phyloP scores from a whole-genome alignment of 2,888 invertebrate species.

The Apamea anceps region DNA sequence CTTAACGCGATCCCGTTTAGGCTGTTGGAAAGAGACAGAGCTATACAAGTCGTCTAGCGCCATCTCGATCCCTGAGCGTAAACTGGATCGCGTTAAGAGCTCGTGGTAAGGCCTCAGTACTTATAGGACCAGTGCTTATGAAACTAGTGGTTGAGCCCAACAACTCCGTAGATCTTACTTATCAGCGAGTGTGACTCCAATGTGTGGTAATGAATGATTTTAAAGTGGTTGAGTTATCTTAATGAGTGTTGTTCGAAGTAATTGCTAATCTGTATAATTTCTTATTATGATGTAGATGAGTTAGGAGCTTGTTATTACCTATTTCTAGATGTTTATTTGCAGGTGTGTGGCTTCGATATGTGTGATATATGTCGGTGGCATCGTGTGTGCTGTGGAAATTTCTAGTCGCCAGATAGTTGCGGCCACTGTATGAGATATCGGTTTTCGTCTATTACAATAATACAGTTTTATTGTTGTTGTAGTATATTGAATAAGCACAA shows the following conservation, averaged over 20 bases:
- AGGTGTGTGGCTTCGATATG: conserved; percentile 18
- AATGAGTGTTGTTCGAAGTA: conserved; percentile 53
- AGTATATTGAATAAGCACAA: neutral
- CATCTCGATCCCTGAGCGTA: no score
- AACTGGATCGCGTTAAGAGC: no score
- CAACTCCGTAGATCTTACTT: conserved; percentile 59
- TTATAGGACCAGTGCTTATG: conserved; percentile 11
- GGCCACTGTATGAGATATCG: no score
- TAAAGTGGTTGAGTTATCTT: conserved; percentile 52
- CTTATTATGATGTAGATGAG: conserved; percentile 64
- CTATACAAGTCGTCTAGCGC: no score
- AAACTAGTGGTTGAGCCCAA: conserved; percentile 43
- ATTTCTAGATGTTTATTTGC: conserved; percentile 43
- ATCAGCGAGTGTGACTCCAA: conserved; percentile 55
- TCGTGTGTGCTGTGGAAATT: conserved; percentile 5
- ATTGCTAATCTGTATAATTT: conserved; percentile 57
- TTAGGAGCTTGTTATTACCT: conserved; percentile 46
- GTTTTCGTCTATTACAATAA: neutral
- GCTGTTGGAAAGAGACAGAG: no score
- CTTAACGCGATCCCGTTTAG: no score
- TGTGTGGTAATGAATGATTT: conserved; percentile 64
- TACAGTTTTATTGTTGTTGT: neutral
- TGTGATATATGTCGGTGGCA: neutral
- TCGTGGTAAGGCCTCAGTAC: no score
- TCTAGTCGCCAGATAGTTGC: neutral